Base-by-base conservation (phyloP, 2,888 invertebrate genomes). In the Liodrosophila aerea region DNA sequence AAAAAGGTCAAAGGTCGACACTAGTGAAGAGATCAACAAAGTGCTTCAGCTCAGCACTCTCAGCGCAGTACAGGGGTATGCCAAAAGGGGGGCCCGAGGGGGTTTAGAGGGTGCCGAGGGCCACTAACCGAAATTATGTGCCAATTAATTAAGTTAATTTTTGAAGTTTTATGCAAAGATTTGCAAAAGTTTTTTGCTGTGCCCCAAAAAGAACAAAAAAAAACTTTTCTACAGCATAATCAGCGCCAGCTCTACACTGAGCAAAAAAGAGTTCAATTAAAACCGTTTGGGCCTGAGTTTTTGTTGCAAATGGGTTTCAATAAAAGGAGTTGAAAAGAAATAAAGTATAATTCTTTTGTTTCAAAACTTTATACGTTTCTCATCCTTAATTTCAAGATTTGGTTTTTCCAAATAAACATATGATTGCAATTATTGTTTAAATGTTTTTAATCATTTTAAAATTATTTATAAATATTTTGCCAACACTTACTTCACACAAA, bases 101-200 rank as follows among this genome's bases (percentile, higher is more conserved):
- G 8, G 7, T 5, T n/a, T n/a, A 1, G 33, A 37, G 34, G 0
- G n/a, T 7, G 8, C 1, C 4, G 11, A 16, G 33, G 43, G 4
- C 44, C 39, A 39, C 44, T 53, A 56, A 41, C 46, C 34, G 7
- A 64, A 81, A 61, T 70, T 44, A 70, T 65, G 66, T 64, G 77
- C 47, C 63, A 83, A 77, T 84, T 84, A 81, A 76, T 84, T 64
- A 69, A 58, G 37, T 50, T 51, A 58, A 71, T 65, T 60, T 41
- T 46, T 13, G 13, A 73, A 73, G 65, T 57, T 66, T 58, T 16
- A 47, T 31, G 33, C 49, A 60, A 58, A 56, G 59, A 46, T 45
- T 57, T 45, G 31, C 43, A 27, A 58, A 56, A 58, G 15, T 44
- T 71, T 43, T 34, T 9, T 7, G 12, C 37, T 12, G 40, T 9